Evolutionary conservation across 30 jellyfish, hydroid and myxozoan species (phyloP).

Genomic region (Hydractinia echinata): DNA sequence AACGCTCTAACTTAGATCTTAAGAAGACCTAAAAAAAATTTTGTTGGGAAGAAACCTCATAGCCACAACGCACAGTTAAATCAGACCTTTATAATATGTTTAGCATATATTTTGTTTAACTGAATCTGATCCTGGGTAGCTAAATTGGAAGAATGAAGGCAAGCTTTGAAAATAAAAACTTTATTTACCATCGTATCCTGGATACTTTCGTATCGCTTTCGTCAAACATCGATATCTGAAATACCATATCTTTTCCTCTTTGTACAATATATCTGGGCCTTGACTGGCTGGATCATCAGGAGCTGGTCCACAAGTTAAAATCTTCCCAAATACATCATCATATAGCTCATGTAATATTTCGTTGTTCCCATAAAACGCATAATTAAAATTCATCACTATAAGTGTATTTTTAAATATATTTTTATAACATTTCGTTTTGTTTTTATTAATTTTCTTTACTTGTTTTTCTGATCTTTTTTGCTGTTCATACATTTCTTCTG

Average conservation of each 20-base stretch:
- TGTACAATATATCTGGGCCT: conserved; percentile 49
- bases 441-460: not conserved
- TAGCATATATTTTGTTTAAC: no score
- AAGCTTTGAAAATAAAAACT: no score
- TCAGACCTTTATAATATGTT: no score
- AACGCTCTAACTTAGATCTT: no score
- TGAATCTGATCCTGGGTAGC: no score
- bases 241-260: conserved; percentile 37
- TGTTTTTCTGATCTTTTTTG: conserved; percentile 18
- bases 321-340: conserved; percentile 57
- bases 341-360: conserved; percentile 51
- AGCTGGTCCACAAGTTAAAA: conserved; percentile 72
- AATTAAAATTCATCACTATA: conserved; percentile 57
- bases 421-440: not conserved
- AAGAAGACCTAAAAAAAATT: no score
- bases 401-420: conserved; percentile 48
- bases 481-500: no score
- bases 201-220: conserved; percentile 49
- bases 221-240: conserved; percentile 66
- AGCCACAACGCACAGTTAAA: no score
- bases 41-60: no score
- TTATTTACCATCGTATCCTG: conserved; percentile 51
- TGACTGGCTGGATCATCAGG: not conserved
- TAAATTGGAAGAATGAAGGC: no score
- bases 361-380: conserved; percentile 50